Evolutionary conservation across 2,888 invertebrate genomes (phyloP).

Genomic region (Campopleginae sp.): DNA sequence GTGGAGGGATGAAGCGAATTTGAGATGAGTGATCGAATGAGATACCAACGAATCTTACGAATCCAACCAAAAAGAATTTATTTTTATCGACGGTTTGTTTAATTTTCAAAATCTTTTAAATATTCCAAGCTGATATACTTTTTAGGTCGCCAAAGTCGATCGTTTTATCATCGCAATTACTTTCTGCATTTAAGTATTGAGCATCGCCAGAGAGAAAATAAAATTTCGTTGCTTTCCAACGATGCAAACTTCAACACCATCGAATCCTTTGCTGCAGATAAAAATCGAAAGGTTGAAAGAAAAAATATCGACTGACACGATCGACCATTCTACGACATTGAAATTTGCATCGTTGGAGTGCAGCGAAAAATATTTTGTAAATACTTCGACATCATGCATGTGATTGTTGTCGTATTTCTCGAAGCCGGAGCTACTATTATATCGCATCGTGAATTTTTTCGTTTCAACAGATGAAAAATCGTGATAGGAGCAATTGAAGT

Average conservation of each 20-base stretch:
- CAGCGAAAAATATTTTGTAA: too few relatives aligned
- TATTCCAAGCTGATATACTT: too few relatives aligned
- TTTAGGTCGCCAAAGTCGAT: too few relatives aligned
- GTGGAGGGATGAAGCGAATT: background rate
- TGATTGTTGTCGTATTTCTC: background rate
- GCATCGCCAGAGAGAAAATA: too few relatives aligned
- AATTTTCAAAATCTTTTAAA: too few relatives aligned
- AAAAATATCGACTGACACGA: background rate
- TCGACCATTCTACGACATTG: background rate
- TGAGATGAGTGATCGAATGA: background rate
- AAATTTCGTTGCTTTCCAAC: too few relatives aligned
- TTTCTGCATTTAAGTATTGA: too few relatives aligned
- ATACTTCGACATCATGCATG: background rate
- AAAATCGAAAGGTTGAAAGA: background rate
- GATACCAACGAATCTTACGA: background rate
- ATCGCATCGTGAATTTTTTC: background rate
- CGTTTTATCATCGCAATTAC: too few relatives aligned
- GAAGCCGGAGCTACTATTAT: background rate
- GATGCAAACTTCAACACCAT: too few relatives aligned
- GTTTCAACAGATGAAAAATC: background rate
- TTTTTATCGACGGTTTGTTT: too few relatives aligned
- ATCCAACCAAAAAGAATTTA: too few relatives aligned
- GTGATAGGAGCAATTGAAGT: slow-evolving; percentile 25
- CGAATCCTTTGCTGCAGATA: background rate
- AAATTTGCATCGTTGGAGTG: too few relatives aligned